These are phyloP conservation scores for Noctuana brunneofusca DNA, from an alignment of 2,888 invertebrate species.

Conservation along the genomic window DNA sequence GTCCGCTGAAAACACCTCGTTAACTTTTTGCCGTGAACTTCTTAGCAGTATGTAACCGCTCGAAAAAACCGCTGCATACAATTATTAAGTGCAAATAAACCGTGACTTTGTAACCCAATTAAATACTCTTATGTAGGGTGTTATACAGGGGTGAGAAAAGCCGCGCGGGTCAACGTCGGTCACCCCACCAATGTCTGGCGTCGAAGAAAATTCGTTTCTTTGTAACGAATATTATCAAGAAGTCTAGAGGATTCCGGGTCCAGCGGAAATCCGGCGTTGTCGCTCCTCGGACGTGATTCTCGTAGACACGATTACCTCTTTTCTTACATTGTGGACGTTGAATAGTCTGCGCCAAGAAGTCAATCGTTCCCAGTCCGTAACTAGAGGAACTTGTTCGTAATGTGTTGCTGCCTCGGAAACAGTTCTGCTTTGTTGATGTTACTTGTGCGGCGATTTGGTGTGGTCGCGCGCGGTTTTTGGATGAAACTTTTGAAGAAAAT, in stretches of 20 bases:
- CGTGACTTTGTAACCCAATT: no score
- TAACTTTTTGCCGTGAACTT: no score
- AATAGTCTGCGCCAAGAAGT: constrained; percentile 63
- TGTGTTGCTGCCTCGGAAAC: not conserved
- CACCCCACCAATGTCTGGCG: not conserved
- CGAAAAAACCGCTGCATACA: no score
- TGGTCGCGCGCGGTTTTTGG: no score
- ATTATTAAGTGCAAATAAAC: no score
- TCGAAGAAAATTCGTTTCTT: constrained; percentile 5
- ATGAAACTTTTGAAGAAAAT: no score
- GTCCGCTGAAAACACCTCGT: no score
- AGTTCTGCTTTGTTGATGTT: not conserved
- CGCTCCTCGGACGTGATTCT: constrained; percentile 74
- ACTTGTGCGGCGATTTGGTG: not conserved
- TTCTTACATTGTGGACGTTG: constrained; percentile 67
- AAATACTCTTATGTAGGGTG: no score
- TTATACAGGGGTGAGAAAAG: not conserved
- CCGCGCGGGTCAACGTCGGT: not conserved
- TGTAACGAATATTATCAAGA: constrained; percentile 3
- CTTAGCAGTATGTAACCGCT: no score
- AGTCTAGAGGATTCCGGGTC: constrained; percentile 35
- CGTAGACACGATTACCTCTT: constrained; percentile 70
- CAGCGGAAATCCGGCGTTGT: constrained; percentile 77
- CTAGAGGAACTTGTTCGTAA: constrained; percentile 14
- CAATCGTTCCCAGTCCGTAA: constrained; percentile 65